Conservation (phyloP, 2,888 invertebrate genomes). For the Clostera curtula region DNA sequence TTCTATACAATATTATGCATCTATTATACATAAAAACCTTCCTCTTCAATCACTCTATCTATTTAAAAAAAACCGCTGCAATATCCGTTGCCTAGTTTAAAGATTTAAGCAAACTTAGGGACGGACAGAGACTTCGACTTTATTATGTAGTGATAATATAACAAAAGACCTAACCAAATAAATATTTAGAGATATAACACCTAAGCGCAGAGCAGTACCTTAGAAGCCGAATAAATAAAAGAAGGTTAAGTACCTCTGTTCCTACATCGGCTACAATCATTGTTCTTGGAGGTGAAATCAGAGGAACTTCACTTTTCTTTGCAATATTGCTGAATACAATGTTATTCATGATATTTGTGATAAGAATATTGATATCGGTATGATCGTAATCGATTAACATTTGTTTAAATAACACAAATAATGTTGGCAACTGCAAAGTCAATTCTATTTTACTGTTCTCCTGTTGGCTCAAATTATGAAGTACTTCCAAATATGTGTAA, state of each 20-base stretch:
- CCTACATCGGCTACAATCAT: slow-evolving; percentile 29
- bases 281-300: slow-evolving; percentile 23
- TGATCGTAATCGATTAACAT: slow-evolving; percentile 49
- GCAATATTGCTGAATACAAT: slow-evolving; percentile 34
- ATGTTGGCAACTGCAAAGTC: slow-evolving; percentile 27
- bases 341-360: slow-evolving; percentile 49
- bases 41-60: no score
- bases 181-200: no score
- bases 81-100: no score
- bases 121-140: no score
- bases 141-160: no score
- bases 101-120: no score
- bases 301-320: slow-evolving; percentile 21
- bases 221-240: background rate
- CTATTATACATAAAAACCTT: no score
- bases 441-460: slow-evolving; percentile 38
- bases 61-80: no score
- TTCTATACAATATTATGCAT: no score
- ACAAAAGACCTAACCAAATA: no score
- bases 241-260: slow-evolving; percentile 40
- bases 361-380: slow-evolving; percentile 50
- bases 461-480: slow-evolving; percentile 35
- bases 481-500: slow-evolving; percentile 41
- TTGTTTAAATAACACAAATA: slow-evolving; percentile 39
- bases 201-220: no score